A percentile compares a stretch with the other conserved stretches of the same genome.
phyloP scores from a whole-genome alignment of 2,888 invertebrate species.

The Noctuana brunneofusca region DNA sequence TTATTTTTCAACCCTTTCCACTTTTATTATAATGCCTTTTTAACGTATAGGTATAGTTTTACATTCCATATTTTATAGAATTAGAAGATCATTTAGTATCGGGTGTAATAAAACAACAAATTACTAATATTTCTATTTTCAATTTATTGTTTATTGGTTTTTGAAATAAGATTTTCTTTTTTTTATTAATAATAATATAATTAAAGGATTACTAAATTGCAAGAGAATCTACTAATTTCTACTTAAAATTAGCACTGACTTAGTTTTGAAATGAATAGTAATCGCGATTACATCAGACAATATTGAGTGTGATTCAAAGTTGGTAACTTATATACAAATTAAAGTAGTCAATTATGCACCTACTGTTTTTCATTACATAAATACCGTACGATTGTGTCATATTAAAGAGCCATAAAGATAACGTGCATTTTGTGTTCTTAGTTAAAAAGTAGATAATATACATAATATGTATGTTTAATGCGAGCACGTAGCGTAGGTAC shows the following conservation, averaged over 20 bases:
- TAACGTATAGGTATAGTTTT: too few species aligned
- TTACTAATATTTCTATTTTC: constrained; percentile 79
- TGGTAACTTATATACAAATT: too few species aligned
- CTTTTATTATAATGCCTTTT: too few species aligned
- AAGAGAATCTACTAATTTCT: constrained; percentile 75
- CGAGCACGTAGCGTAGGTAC: too few species aligned
- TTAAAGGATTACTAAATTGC: constrained; percentile 72
- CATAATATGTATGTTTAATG: too few species aligned
- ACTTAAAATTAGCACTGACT: constrained; percentile 71
- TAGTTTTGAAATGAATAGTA: constrained; percentile 60
- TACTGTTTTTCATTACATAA: too few species aligned
- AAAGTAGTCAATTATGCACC: too few species aligned
- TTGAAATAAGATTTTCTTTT: constrained; percentile 71
- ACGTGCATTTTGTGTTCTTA: too few species aligned
- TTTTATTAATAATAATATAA: constrained; percentile 69
- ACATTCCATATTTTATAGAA: not conserved
- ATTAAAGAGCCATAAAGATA: too few species aligned
- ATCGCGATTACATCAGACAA: constrained; percentile 40
- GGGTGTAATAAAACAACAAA: constrained; percentile 59
- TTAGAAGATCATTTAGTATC: not conserved
- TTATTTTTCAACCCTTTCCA: too few species aligned
- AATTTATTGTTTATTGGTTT: constrained; percentile 80
- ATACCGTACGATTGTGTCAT: too few species aligned
- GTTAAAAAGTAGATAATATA: too few species aligned
- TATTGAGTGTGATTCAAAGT: not conserved